Evolutionary conservation across 30 jellyfish, hydroid and myxozoan species (phyloP).

Genomic region (Aurelia aurita complex sp. Pacific): DNA sequence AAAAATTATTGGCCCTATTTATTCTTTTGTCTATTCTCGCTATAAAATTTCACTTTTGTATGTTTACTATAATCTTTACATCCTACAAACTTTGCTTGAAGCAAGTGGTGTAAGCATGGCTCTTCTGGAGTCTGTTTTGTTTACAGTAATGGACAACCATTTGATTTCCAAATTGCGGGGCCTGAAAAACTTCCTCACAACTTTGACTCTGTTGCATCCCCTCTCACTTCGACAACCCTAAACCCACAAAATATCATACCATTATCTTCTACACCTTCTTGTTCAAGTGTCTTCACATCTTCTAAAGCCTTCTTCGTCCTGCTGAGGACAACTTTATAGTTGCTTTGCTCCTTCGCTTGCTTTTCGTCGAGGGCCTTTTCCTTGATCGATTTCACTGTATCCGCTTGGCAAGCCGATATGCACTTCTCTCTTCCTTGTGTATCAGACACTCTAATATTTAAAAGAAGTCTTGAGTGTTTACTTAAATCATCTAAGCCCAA

Average conservation of each 20-base stretch:
- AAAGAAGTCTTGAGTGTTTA: conserved; percentile 72
- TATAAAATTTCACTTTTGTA: too few species aligned
- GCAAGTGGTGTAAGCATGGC: too few species aligned
- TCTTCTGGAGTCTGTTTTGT: too few species aligned
- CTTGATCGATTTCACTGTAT: conserved; percentile 76
- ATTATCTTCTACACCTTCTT: conserved; percentile 91
- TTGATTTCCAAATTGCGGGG: too few species aligned
- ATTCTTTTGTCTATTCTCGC: too few species aligned
- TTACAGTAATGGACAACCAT: too few species aligned
- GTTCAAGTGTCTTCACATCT: conserved; percentile 87
- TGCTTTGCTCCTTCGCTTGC: conserved; percentile 80
- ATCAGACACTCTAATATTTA: conserved; percentile 70
- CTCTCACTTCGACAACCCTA: too few species aligned
- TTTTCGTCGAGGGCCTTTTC: conserved; percentile 89
- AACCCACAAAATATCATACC: conserved; percentile 41
- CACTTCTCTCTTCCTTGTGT: conserved; percentile 79
- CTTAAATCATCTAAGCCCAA: conserved; percentile 86
- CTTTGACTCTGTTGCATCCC: too few species aligned
- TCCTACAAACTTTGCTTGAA: too few species aligned
- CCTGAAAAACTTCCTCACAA: too few species aligned
- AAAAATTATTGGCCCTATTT: too few species aligned
- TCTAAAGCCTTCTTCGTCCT: conserved; percentile 80
- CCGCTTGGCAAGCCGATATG: conserved; percentile 77
- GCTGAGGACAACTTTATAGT: conserved; percentile 65
- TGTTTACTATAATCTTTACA: too few species aligned